A percentile compares a stretch with the other conserved stretches of the same genome.
Conservation (phyloP, 2,113 vertebrate species). For the Orcinus orca region DNA sequence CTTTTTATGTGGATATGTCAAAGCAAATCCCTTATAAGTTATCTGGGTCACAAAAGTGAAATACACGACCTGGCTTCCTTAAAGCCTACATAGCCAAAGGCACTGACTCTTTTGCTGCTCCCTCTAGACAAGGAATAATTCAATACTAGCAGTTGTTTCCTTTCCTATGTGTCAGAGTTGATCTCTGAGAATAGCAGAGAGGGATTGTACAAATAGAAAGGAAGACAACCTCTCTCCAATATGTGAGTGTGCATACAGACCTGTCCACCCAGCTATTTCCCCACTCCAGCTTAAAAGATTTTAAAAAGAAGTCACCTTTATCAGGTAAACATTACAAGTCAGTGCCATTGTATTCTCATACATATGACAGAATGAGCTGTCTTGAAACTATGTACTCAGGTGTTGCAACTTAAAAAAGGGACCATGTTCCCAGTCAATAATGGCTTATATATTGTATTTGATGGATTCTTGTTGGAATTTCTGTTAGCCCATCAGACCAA, state of each 20-base stretch:
- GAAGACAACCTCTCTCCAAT: neutral
- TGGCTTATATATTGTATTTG: neutral
- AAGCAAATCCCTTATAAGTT: neutral
- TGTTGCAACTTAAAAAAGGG: neutral
- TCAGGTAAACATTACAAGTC: neutral
- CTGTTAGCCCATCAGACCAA: neutral
- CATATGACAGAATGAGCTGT: neutral
- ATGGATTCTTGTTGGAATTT: neutral
- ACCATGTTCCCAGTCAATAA: neutral
- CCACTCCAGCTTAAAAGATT: neutral
- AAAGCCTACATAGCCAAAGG: neutral
- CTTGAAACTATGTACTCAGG: neutral
- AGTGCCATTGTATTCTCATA: neutral
- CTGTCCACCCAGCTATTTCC: fast-evolving
- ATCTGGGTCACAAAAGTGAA: neutral
- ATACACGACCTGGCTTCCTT: neutral
- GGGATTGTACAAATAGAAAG: neutral
- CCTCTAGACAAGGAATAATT: neutral
- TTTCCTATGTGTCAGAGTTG: neutral
- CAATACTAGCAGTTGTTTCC: neutral
- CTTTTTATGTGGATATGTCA: neutral
- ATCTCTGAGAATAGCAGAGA: neutral
- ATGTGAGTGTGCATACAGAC: neutral
- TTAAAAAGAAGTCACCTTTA: neutral
- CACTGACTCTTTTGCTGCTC: neutral